A percentile compares a stretch with the other conserved stretches of the same genome.
phyloP scores from a whole-genome alignment of 1,140 invertebrate genomes.

The Pseudomyrmex flavicornis region DNA sequence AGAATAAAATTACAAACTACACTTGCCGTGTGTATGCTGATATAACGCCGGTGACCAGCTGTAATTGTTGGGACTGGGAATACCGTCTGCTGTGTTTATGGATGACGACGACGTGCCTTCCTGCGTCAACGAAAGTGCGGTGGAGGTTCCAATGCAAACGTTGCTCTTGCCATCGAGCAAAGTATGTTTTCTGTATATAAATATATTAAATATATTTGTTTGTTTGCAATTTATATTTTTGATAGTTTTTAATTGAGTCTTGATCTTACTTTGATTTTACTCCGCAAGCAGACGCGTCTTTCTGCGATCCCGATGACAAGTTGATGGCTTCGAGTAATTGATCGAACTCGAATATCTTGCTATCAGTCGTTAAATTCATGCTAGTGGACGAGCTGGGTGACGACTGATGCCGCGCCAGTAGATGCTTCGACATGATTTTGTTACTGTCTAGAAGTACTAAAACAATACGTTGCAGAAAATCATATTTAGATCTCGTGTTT shows the following conservation, averaged over 20 bases:
- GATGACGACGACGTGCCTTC: conserved; percentile 71
- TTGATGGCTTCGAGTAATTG: conserved; percentile 77
- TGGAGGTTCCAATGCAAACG: conserved; percentile 62
- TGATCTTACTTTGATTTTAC: conserved; percentile 74
- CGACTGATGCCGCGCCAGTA: conserved; percentile 75
- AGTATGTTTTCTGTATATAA: conserved; percentile 72
- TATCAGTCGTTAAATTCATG: conserved; percentile 72
- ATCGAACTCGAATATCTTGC: conserved; percentile 78
- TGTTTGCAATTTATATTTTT: conserved; percentile 28
- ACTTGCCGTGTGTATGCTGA: conserved; percentile 78
- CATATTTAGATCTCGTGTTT: no score
- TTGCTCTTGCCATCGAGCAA: conserved; percentile 67
- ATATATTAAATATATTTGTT: not conserved
- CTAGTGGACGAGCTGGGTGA: conserved; percentile 73
- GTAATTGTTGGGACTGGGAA: conserved; percentile 77
- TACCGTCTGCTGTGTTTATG: conserved; percentile 69
- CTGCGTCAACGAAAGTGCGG: conserved; percentile 68
- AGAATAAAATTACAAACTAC: conserved; percentile 16
- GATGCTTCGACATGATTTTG: conserved; percentile 75
- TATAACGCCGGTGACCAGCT: conserved; percentile 79
- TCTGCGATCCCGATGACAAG: conserved; percentile 70
- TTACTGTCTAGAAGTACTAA: conserved; percentile 75
- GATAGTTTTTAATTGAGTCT: conserved; percentile 1
- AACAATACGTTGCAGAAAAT: conserved; percentile 35
- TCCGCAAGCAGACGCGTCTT: conserved; percentile 68